These are phyloP conservation scores for Tenthredo mesomela DNA, from an alignment of 2,888 invertebrate species.

Conservation along the genomic window DNA sequence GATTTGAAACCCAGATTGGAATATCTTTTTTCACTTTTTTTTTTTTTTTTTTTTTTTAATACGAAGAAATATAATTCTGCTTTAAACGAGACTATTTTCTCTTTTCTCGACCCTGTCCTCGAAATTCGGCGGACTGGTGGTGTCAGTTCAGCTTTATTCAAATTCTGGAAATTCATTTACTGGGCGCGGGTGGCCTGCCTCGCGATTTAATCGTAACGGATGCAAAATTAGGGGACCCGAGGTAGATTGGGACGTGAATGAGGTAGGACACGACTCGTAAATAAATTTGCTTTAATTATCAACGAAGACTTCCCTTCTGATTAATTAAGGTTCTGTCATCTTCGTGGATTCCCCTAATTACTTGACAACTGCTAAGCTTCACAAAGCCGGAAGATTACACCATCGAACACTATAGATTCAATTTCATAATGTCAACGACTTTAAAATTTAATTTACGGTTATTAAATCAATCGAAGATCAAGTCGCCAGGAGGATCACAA, in stretches of 20 bases:
- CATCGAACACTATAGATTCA: conserved; percentile 9
- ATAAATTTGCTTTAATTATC: conserved; percentile 48
- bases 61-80: conserved; percentile 1
- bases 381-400: conserved; percentile 18
- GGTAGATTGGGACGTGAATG: conserved; percentile 37
- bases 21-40: background rate
- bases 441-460: background rate
- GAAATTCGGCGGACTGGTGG: conserved; percentile 22
- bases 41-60: background rate
- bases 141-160: conserved; percentile 40
- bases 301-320: conserved; percentile 37
- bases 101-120: background rate
- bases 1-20: background rate
- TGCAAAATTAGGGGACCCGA: conserved; percentile 45
- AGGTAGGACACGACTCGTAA: conserved; percentile 47
- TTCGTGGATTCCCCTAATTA: conserved; percentile 39
- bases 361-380: conserved; percentile 29
- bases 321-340: conserved; percentile 44
- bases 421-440: conserved; percentile 8
- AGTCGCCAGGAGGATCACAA: background rate
- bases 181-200: conserved; percentile 22
- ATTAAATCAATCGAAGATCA: conserved; percentile 20
- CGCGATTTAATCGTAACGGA: conserved; percentile 44
- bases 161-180: conserved; percentile 44
- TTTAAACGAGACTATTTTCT: background rate